Conservation (phyloP, 2,888 invertebrate species). For the Eilema caniola region DNA sequence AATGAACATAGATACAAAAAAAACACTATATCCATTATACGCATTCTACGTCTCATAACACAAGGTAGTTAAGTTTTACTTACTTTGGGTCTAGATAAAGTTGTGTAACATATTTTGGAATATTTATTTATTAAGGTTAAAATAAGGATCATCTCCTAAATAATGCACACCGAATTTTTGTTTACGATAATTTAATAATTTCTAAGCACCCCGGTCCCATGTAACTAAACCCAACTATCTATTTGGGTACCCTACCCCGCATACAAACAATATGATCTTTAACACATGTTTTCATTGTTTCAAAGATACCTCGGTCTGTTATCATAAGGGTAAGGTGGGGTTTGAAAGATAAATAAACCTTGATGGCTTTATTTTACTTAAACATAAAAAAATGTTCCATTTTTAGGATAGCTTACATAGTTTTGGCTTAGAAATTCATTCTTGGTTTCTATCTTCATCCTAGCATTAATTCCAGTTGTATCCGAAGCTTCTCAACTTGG, state of each 20-base stretch:
- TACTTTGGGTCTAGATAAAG: too few relatives aligned
- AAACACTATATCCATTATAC: too few relatives aligned
- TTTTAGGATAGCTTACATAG: not conserved
- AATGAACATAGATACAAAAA: too few relatives aligned
- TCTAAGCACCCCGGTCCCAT: not conserved
- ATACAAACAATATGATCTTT: constrained; percentile 9
- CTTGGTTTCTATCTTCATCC: not conserved
- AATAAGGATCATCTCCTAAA: too few relatives aligned
- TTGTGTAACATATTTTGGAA: too few relatives aligned
- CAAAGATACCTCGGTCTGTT: constrained; percentile 26
- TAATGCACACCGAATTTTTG: not conserved
- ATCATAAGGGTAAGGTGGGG: constrained; percentile 25
- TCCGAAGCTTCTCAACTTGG: too few relatives aligned
- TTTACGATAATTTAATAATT: constrained; percentile 4
- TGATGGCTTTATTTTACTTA: constrained; percentile 29
- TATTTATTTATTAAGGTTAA: too few relatives aligned
- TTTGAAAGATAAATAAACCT: constrained; percentile 23
- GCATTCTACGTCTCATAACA: too few relatives aligned
- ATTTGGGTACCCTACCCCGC: not conserved
- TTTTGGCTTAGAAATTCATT: not conserved
- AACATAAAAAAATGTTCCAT: too few relatives aligned
- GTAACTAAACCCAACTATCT: not conserved
- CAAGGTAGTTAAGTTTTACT: too few relatives aligned
- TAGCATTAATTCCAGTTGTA: too few relatives aligned
- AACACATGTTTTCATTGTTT: constrained; percentile 30